These are phyloP conservation scores for Mycogona germanica DNA, from an alignment of 2,888 invertebrate genomes.

Conservation along the genomic window DNA sequence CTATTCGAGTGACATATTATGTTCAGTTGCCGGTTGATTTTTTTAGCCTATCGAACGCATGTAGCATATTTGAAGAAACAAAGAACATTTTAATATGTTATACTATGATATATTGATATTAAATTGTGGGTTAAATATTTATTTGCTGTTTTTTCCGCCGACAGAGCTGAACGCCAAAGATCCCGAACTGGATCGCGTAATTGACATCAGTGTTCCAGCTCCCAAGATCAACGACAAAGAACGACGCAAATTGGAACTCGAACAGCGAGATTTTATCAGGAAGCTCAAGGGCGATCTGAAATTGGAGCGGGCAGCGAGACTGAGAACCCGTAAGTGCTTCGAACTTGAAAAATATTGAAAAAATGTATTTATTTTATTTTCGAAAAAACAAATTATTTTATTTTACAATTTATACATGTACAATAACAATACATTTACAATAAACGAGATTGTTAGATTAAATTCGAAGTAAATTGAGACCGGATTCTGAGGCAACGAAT, in stretches of 20 bases:
- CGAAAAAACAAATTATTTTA: too few relatives aligned
- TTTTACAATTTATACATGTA: too few relatives aligned
- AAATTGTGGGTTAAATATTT: neutral
- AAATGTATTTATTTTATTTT: too few relatives aligned
- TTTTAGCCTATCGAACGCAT: too few relatives aligned
- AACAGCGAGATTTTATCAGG: slow-evolving; percentile 43
- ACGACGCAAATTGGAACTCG: slow-evolving; percentile 42
- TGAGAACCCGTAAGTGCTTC: slow-evolving; percentile 36
- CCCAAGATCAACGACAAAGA: slow-evolving; percentile 31
- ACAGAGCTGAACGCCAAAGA: slow-evolving; percentile 43
- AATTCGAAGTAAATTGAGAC: neutral
- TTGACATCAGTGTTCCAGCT: slow-evolving; percentile 51
- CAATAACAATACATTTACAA: too few relatives aligned
- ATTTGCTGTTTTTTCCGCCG: neutral
- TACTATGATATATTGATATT: too few relatives aligned
- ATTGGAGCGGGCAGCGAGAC: slow-evolving; percentile 48
- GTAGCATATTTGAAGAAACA: too few relatives aligned
- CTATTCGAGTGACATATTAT: too few relatives aligned
- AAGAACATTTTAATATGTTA: too few relatives aligned
- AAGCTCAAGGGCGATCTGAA: slow-evolving; percentile 45
- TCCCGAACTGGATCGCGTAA: slow-evolving; percentile 42
- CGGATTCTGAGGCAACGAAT: slow-evolving; percentile 1
- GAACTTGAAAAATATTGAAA: neutral
- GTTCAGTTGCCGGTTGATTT: neutral
- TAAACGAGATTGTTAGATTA: too few relatives aligned